Percentiles rank a stretch among this genome's conserved stretches.
Evolutionary conservation across 2,888 invertebrate species (phyloP).

Genomic region (Eupithecia inturbata): DNA sequence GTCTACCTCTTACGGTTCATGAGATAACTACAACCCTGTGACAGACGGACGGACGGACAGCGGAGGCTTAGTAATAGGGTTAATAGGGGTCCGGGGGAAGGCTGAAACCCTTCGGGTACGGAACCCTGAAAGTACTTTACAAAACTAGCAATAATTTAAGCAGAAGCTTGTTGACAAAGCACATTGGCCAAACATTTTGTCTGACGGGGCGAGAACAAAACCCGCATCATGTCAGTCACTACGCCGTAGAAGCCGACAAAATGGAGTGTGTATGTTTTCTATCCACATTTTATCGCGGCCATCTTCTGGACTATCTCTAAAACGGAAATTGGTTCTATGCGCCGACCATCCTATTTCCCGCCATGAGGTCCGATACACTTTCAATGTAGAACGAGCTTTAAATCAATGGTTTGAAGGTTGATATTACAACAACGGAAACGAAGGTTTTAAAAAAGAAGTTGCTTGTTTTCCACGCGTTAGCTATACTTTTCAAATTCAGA

Average conservation of each 20-base stretch:
- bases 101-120: no score
- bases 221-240: no score
- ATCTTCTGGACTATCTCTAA: conserved; percentile 15
- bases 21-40: no score
- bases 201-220: no score
- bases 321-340: conserved; percentile 29
- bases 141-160: no score
- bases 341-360: conserved; percentile 21
- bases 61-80: no score
- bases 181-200: no score
- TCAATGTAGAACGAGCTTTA: background rate
- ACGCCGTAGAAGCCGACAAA: background rate
- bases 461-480: background rate
- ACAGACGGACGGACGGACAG: no score
- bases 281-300: background rate
- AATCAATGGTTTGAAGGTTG: background rate
- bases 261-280: background rate
- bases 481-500: background rate
- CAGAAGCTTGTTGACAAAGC: no score
- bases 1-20: no score
- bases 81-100: no score
- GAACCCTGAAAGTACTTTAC: no score
- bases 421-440: background rate
- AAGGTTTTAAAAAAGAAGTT: background rate
- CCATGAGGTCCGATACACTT: background rate